Evolutionary conservation across 2,797 vertebrate species (phyloP).

Genomic region (Pampus argenteus): DNA sequence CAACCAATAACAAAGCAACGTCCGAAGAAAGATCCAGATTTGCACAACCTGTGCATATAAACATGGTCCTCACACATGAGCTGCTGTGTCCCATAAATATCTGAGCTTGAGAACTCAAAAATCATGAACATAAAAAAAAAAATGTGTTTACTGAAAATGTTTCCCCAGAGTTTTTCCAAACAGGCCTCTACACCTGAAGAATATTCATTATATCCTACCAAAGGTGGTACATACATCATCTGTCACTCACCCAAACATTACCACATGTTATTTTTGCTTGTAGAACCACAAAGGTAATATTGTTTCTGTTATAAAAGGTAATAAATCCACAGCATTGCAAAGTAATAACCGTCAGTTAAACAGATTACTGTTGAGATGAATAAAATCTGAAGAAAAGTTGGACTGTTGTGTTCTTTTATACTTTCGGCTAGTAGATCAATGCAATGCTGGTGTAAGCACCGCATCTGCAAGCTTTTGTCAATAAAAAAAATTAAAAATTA

Average conservation of each 20-base stretch:
- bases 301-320: constrained; percentile 64
- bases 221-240: constrained; percentile 15
- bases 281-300: constrained; percentile 52
- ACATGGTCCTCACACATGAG: constrained; percentile 45
- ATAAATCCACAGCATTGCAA: constrained; percentile 64
- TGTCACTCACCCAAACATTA: constrained; percentile 40
- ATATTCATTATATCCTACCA: constrained; percentile 38
- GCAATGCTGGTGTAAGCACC: constrained; percentile 45
- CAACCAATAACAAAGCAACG: constrained; percentile 13
- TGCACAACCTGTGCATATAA: constrained; percentile 21
- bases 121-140: constrained; percentile 30
- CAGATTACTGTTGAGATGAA: constrained; percentile 57
- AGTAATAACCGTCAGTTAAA: constrained; percentile 76
- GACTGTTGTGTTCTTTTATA: constrained; percentile 45
- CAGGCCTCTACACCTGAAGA: constrained; percentile 19
- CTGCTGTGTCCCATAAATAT: constrained; percentile 13
- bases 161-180: constrained; percentile 32
- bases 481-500: constrained; percentile 47
- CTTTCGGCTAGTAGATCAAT: constrained; percentile 63
- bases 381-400: constrained; percentile 56
- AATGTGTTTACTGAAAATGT: constrained; percentile 54
- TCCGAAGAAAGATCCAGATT: constrained; percentile 24
- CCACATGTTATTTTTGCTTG: constrained; percentile 36
- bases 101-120: constrained; percentile 23
- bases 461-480: constrained; percentile 15